Evolutionary conservation across 2,113 vertebrate species (phyloP), one percentile per base, ranked within the genome.

Genomic region (Ochotona curzoniae): DNA sequence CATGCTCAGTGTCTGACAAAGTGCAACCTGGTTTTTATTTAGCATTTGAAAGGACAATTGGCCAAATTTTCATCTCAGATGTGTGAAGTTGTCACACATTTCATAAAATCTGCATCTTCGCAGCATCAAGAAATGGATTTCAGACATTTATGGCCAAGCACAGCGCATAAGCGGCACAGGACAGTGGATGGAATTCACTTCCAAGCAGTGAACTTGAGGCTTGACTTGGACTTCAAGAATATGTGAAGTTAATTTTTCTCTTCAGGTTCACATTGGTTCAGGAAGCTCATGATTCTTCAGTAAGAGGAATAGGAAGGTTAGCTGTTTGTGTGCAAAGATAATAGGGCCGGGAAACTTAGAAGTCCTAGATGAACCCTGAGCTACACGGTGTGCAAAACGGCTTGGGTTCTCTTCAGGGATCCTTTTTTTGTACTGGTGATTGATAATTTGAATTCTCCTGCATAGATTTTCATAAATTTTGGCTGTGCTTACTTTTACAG

Each of bases 41-140:
- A 90, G 67, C 32, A 23, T 87, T 61, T 87, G 67, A 89, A 91
- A 87, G 87, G 73, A 94, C 71, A 91, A 67, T 85, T 81, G 89
- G 95, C 94, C 93, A 87, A 74, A 81, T 84, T 89, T 44, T 80
- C 89, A 91, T 92, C 86, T 96, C 92, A 82, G 69, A 88, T 79
- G 69, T 94, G 78, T 74, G 88, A 94, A 83, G 44, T 70, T 67
- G 44, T 79, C 76, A 38, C 74, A 82, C 80, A 51, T 63, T 64
- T 82, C 63, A 83, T 47, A 38, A 90, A 67, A 79, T 85, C 75
- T 75, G 63, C 54, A 63, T n/a, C 38, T 92, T 71, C 30, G 7
- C 60, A 51, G 30, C 30, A 47, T 47, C 26, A 61, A 63, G 38
- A 94, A 91, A 57, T n/a, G 63, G 20, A 87, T 89, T 17, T 67